Conservation (phyloP, 1,140 invertebrate genomes). For the Teleogryllus occipitalis region DNA sequence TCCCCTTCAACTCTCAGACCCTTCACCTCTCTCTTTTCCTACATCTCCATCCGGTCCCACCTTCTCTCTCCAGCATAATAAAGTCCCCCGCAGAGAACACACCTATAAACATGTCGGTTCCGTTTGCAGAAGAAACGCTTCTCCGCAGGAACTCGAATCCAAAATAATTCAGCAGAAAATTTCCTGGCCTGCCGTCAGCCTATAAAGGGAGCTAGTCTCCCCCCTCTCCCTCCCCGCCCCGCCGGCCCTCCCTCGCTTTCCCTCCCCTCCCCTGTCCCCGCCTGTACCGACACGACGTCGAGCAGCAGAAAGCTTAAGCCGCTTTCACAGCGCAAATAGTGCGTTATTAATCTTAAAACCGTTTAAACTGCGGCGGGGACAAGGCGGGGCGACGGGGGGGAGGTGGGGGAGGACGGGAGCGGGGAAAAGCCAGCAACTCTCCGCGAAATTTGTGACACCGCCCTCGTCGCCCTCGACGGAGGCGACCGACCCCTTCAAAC, state of each 20-base stretch:
- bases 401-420: neutral
- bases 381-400: neutral
- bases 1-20: too few species aligned
- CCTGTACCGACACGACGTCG: neutral
- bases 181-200: neutral
- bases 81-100: neutral
- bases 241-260: neutral
- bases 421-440: neutral
- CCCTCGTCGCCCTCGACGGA: too few species aligned
- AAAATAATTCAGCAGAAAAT: slow-evolving; percentile 1
- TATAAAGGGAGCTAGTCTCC: neutral
- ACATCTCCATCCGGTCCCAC: too few species aligned
- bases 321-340: neutral
- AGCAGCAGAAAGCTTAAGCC: neutral
- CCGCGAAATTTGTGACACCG: neutral
- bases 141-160: neutral
- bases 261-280: neutral
- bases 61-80: neutral
- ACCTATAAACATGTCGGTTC: neutral
- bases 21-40: too few species aligned
- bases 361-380: neutral
- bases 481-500: too few species aligned
- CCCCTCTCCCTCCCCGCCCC: neutral
- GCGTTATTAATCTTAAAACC: neutral
- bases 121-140: neutral